phyloP scores from a whole-genome alignment of 2,888 invertebrate genomes.

The Helicoverpa assulta region DNA sequence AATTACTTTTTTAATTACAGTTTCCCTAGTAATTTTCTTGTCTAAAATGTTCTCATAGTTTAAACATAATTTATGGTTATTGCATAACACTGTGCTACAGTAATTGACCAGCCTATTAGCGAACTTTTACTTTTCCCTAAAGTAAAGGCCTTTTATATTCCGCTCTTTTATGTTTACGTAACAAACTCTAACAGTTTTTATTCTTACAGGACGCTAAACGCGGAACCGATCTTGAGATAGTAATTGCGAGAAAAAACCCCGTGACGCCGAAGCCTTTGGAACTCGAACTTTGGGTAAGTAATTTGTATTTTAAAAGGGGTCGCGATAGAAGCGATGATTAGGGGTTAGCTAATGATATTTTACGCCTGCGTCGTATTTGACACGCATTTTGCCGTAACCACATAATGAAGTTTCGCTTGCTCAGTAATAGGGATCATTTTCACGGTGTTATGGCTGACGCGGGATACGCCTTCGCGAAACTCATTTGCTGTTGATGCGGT shows the following conservation, averaged over 20 bases:
- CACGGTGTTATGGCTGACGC: constrained; percentile 75
- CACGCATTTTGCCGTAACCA: constrained; percentile 81
- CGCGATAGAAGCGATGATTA: constrained; percentile 66
- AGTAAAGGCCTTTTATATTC: neutral
- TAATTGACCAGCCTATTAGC: neutral
- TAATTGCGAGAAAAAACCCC: constrained; percentile 95
- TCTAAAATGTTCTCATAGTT: constrained; percentile 7
- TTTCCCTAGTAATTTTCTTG: constrained; percentile 5
- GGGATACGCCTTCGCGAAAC: constrained; percentile 72
- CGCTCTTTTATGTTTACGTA: neutral
- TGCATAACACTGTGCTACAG: neutral
- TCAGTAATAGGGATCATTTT: constrained; percentile 84
- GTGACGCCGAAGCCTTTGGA: constrained; percentile 94
- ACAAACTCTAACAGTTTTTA: constrained; percentile 36
- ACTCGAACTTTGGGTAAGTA: constrained; percentile 94
- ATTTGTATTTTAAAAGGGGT: constrained; percentile 54
- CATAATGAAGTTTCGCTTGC: constrained; percentile 84
- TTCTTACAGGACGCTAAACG: constrained; percentile 92
- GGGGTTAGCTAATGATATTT: constrained; percentile 76
- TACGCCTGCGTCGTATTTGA: constrained; percentile 75
- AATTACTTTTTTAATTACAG: constrained; percentile 14
- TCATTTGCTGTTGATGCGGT: constrained; percentile 75
- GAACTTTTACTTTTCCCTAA: constrained; percentile 17
- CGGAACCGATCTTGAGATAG: constrained; percentile 95
- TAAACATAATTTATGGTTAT: neutral